Conservation (phyloP, 2,888 invertebrate genomes). For the Diaperis boleti region DNA sequence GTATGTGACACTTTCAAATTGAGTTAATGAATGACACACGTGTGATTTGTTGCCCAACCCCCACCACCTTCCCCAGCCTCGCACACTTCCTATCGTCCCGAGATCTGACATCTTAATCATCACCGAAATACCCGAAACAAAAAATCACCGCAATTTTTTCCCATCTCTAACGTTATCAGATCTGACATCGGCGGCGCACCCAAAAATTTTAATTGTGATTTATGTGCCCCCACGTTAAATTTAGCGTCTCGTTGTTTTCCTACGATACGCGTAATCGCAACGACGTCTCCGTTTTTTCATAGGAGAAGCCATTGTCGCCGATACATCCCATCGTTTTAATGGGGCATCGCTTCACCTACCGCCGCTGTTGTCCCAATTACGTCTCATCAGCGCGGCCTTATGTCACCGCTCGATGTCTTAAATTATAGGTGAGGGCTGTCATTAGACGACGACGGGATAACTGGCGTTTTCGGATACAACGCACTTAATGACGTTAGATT, state of each 20-base stretch:
- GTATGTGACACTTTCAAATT: too few species aligned
- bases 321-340: conserved; percentile 58
- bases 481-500: conserved; percentile 60
- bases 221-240: conserved; percentile 9
- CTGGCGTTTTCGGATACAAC: conserved; percentile 60
- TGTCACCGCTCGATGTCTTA: conserved; percentile 55
- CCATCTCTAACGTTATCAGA: conserved; percentile 17
- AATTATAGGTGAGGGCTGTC: conserved; percentile 58
- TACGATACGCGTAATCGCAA: conserved; percentile 24
- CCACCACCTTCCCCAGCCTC: too few species aligned
- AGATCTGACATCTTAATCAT: conserved; percentile 13
- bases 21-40: too few species aligned
- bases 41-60: too few species aligned
- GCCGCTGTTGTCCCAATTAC: conserved; percentile 58
- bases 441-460: conserved; percentile 61
- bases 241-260: conserved; percentile 13
- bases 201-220: conserved; percentile 31
- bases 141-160: conserved; percentile 3
- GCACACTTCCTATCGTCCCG: too few species aligned
- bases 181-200: conserved; percentile 5
- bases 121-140: neutral
- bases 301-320: conserved; percentile 9
- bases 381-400: conserved; percentile 61
- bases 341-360: conserved; percentile 52
- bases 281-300: conserved; percentile 1